These are phyloP conservation scores for Pardosa pseudoannulata DNA, from an alignment of 2,888 invertebrate species.

Conservation along the genomic window DNA sequence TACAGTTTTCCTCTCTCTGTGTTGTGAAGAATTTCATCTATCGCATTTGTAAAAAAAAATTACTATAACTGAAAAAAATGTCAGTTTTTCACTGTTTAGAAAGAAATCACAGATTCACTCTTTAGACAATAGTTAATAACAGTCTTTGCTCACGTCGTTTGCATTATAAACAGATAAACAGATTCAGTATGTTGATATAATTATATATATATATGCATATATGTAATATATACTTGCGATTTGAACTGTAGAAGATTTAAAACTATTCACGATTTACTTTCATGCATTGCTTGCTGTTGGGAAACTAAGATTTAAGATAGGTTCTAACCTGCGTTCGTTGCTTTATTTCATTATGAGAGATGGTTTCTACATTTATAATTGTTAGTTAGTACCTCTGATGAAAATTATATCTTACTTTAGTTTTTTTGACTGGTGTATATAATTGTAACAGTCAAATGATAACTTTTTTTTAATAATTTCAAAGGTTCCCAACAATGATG, in stretches of 20 bases:
- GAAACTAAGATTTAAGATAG: too few relatives aligned
- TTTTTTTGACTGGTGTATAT: too few relatives aligned
- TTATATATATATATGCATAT: neutral
- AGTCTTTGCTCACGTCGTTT: slow-evolving; percentile 24
- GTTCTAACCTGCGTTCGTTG: too few relatives aligned
- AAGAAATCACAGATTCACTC: slow-evolving; percentile 19
- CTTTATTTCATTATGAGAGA: too few relatives aligned
- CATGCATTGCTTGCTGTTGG: neutral
- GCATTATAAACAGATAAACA: neutral
- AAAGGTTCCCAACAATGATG: too few relatives aligned
- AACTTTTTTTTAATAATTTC: too few relatives aligned
- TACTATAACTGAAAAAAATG: slow-evolving; percentile 28
- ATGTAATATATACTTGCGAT: neutral
- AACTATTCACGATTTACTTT: neutral
- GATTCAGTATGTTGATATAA: neutral
- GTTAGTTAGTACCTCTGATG: too few relatives aligned
- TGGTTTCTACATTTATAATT: too few relatives aligned
- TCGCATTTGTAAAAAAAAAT: slow-evolving; percentile 54
- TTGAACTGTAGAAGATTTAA: neutral
- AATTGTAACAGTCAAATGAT: too few relatives aligned
- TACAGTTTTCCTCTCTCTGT: slow-evolving; percentile 52
- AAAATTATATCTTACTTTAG: too few relatives aligned
- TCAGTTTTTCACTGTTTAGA: slow-evolving; percentile 45
- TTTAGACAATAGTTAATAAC: slow-evolving; percentile 24
- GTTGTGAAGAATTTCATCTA: slow-evolving; percentile 50